Conservation (phyloP, 2,888 invertebrate genomes). For the Cryptus armator region DNA sequence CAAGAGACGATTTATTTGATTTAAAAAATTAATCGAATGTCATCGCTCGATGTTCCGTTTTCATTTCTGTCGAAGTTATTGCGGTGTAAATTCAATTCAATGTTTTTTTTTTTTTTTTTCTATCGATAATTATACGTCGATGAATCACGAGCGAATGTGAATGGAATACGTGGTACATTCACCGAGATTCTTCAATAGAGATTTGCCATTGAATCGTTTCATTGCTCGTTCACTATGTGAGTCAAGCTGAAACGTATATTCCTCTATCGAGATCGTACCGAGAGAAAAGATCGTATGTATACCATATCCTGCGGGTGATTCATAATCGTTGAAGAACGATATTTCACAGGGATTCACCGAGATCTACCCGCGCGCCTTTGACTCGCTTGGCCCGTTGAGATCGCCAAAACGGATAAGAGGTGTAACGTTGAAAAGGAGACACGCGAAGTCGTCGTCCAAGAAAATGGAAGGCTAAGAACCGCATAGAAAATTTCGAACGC, state of each 20-base stretch:
- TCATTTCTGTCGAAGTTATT: neutral
- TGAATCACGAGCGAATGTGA: slow-evolving; percentile 18
- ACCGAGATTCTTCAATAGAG: slow-evolving; percentile 17
- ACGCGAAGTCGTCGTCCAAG: slow-evolving; percentile 74
- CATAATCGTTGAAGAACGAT: slow-evolving; percentile 82
- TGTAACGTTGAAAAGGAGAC: slow-evolving; percentile 79
- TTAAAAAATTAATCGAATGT: neutral
- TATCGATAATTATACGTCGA: slow-evolving; percentile 18
- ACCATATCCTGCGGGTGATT: slow-evolving; percentile 73
- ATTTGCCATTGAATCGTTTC: slow-evolving; percentile 32
- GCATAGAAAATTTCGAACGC: slow-evolving; percentile 11
- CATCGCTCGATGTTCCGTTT: neutral
- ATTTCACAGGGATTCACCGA: slow-evolving; percentile 79
- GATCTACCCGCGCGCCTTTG: slow-evolving; percentile 63
- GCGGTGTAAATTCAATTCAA: neutral
- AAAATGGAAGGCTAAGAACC: neutral
- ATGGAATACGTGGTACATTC: neutral
- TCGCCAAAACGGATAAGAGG: slow-evolving; percentile 74
- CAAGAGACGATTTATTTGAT: too few relatives aligned
- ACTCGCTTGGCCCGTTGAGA: slow-evolving; percentile 67
- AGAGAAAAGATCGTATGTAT: slow-evolving; percentile 50
- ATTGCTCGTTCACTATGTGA: slow-evolving; percentile 63
- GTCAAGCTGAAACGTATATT: slow-evolving; percentile 70
- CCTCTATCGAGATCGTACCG: slow-evolving; percentile 68
- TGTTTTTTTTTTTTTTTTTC: neutral